Evolutionary conservation across 2,888 invertebrate species (phyloP).

Genomic region (Dasysyrphus tricinctus): DNA sequence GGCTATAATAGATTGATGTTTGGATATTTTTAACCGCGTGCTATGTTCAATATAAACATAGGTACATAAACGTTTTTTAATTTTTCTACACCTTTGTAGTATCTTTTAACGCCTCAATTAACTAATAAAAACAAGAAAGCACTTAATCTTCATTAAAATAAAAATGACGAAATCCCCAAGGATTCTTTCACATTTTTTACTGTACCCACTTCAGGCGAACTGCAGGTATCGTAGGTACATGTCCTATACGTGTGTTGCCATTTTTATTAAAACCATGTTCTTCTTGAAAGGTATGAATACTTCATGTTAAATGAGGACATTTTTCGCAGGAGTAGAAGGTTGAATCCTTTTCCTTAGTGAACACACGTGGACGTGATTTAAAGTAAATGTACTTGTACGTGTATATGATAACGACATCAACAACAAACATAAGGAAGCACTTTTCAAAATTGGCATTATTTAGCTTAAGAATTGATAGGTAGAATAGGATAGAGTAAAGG

Average conservation of each 20-base stretch:
- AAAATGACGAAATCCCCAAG: slow-evolving; percentile 18
- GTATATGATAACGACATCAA: neutral
- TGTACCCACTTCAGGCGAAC: neutral
- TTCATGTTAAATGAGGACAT: neutral
- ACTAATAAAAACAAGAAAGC: neutral
- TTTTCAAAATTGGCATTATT: slow-evolving; percentile 22
- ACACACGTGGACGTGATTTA: slow-evolving; percentile 11
- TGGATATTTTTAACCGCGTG: too few species aligned
- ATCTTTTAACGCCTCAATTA: too few species aligned
- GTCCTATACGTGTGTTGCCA: neutral
- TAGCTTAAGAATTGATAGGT: neutral
- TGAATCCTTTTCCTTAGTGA: neutral
- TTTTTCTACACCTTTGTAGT: neutral
- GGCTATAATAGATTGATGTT: too few species aligned
- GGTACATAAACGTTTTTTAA: too few species aligned
- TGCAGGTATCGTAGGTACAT: neutral
- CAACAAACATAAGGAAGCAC: slow-evolving; percentile 22
- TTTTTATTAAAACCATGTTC: neutral
- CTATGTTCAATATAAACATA: too few species aligned
- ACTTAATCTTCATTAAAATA: neutral
- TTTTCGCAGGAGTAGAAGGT: neutral
- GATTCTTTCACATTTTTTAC: neutral
- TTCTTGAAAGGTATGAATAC: neutral
- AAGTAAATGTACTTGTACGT: neutral
- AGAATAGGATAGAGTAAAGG: neutral